Conservation (phyloP, 2,888 invertebrate species). For the Mermis nigrescens region DNA sequence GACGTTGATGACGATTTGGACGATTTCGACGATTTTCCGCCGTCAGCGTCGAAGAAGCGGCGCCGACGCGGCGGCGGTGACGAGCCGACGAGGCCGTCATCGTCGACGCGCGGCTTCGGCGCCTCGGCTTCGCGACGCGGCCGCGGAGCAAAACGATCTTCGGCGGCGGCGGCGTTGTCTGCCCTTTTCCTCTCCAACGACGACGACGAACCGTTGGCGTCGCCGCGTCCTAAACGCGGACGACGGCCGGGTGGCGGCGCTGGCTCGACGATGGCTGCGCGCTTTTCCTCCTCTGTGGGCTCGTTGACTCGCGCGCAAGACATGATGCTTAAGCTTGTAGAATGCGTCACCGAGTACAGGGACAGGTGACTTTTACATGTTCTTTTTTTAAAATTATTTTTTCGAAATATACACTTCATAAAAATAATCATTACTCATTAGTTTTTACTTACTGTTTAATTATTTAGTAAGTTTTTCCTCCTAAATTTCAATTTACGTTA, state of each 20-base stretch:
- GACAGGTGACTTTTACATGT: constrained; percentile 1
- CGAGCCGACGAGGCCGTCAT: constrained; percentile 38
- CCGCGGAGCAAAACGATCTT: no score
- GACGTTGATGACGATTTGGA: constrained; percentile 18
- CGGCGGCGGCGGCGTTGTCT: no score
- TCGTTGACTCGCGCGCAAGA: constrained; percentile 3
- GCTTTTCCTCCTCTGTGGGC: no score
- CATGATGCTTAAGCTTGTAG: not conserved
- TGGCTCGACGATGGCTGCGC: not conserved
- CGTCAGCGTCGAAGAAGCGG: constrained; percentile 34
- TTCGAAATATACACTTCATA: no score
- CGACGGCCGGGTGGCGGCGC: not conserved
- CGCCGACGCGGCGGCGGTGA: constrained; percentile 43
- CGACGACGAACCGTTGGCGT: not conserved
- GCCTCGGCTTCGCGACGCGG: not conserved
- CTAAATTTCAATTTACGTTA: no score
- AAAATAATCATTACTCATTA: no score
- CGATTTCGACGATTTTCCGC: constrained; percentile 22
- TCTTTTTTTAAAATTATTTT: no score
- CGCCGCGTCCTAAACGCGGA: not conserved
- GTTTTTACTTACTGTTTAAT: no score
- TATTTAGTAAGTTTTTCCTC: no score
- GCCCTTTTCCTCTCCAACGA: not conserved
- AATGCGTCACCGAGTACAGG: not conserved
- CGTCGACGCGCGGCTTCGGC: constrained; percentile 2